phyloP scores from a whole-genome alignment of 2,113 vertebrate genomes.

The Monarcha castaneiventris region DNA sequence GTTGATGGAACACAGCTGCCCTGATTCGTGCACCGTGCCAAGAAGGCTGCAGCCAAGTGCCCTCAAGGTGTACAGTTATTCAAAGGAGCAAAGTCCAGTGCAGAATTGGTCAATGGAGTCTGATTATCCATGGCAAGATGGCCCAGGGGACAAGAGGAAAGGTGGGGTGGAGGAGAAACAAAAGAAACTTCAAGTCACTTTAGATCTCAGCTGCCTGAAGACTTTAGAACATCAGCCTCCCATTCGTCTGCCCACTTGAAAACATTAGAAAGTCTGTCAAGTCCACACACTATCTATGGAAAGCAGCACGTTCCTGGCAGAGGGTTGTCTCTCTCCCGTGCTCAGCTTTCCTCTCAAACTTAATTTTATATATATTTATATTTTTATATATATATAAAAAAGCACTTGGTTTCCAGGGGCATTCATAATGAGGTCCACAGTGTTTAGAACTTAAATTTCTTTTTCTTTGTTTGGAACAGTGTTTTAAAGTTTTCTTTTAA shows the following conservation, averaged over 20 bases:
- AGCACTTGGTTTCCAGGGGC: constrained; percentile 81
- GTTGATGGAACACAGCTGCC: constrained; percentile 68
- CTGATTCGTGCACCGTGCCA: neutral
- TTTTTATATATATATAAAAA: constrained; percentile 73
- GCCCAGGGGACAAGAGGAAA: constrained; percentile 32
- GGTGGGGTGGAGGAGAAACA: constrained; percentile 31
- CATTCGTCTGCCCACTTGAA: constrained; percentile 75
- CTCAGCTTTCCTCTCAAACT: constrained; percentile 71
- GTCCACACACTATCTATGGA: constrained; percentile 66
- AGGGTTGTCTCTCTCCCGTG: constrained; percentile 56
- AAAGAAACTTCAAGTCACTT: constrained; percentile 78
- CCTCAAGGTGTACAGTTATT: constrained; percentile 72
- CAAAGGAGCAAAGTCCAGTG: constrained; percentile 74
- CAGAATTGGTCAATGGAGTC: constrained; percentile 66
- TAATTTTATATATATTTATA: constrained; percentile 65
- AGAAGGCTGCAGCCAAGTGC: constrained; percentile 64
- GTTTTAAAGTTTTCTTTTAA: constrained; percentile 72
- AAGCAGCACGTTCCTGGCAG: constrained; percentile 64
- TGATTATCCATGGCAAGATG: constrained; percentile 71
- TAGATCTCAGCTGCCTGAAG: constrained; percentile 81
- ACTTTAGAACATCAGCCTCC: constrained; percentile 66
- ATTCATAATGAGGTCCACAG: constrained; percentile 84
- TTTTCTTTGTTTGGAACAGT: constrained; percentile 81
- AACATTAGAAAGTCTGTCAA: constrained; percentile 63
- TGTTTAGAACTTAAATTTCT: constrained; percentile 83